Evolutionary conservation across 2,888 invertebrate genomes (phyloP).

Genomic region (Dryomyza anilis): DNA sequence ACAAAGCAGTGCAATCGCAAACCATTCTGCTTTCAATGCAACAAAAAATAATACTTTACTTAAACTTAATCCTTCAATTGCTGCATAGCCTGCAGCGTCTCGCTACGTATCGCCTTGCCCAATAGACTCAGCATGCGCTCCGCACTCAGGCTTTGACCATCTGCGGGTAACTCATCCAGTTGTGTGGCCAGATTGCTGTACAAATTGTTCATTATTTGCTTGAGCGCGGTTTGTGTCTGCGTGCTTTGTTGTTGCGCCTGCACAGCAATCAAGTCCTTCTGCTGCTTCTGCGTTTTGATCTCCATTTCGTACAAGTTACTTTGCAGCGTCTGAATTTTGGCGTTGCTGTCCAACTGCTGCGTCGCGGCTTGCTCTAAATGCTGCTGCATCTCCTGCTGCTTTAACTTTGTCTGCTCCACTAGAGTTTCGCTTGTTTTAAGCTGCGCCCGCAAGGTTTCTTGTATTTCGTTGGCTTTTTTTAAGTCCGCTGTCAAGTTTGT

Average conservation of each 20-base stretch:
- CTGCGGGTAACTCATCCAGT: conserved; percentile 32
- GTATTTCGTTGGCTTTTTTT: conserved; percentile 6
- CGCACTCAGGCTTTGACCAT: not conserved
- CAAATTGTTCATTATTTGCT: conserved; percentile 49
- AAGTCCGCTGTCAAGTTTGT: conserved; percentile 1
- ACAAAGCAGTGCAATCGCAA: too few species aligned
- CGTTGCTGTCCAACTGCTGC: conserved; percentile 22
- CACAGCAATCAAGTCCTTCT: not conserved
- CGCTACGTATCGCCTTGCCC: conserved; percentile 43
- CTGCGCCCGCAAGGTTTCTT: conserved; percentile 1
- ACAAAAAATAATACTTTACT: too few species aligned
- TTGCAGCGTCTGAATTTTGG: conserved; percentile 5
- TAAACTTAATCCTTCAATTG: too few species aligned
- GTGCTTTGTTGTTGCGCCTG: not conserved
- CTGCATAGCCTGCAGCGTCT: conserved; percentile 44
- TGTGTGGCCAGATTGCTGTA: conserved; percentile 40
- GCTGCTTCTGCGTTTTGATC: conserved; percentile 8
- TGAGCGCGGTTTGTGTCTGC: conserved; percentile 32
- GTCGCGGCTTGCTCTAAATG: conserved; percentile 12
- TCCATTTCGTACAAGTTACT: not conserved
- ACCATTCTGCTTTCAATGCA: too few species aligned
- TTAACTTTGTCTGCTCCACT: not conserved
- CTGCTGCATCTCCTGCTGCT: conserved; percentile 17
- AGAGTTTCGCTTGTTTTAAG: conserved; percentile 11
- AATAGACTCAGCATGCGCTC: conserved; percentile 43